Evolutionary conservation across 53 echinoderm and acorn worm genomes (phyloP), one percentile per base, ranked within the genome.

Genomic region (Zoroaster sp.): DNA sequence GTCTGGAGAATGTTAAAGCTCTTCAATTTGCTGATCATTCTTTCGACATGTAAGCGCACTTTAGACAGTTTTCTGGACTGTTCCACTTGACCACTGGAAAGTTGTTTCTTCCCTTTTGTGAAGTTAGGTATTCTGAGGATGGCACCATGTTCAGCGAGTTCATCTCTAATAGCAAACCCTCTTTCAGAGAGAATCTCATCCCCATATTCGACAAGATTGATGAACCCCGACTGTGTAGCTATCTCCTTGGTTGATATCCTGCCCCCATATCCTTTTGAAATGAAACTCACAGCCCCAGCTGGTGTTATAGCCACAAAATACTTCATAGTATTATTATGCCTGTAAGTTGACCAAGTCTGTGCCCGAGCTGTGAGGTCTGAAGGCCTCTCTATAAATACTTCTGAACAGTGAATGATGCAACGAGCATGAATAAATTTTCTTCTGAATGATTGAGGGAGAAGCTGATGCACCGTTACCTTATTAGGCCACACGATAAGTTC

Each of bases 251-350:
- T 67, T 0, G 66, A 39, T 35, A 66, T 6, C 3, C 83, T 45
- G 23, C 83, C 83, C 31, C 83, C 68, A 12, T 66, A 83, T n/a
- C 66, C 66, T 69, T 37, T 83, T 30, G 83, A 83, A 21, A 83
- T n/a, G 11, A 83, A 83, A 25, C 66, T 17, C 20, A 53, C 66
- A 23, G 67, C 53, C 9, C 83, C 83, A 66, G 66, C 23, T 68
- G 83, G 83, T n/a, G 83, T 69, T 69, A 83, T 83, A 15, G 66
- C 83, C 71, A 83, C 68, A 5, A 83, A 32, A 20, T 40, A 70
- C 31, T 70, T 83, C 6, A 83, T 18, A 9, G 83, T 68, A 40
- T 83, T 83, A 34, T 70, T 66, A 41, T 69, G 28, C 36, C n/a
- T 83, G 44, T 70, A 83, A 21, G 46, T 54, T 13, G 30, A 49